phyloP scores from a whole-genome alignment of 2,797 vertebrate genomes.

The Meda fulgida region DNA sequence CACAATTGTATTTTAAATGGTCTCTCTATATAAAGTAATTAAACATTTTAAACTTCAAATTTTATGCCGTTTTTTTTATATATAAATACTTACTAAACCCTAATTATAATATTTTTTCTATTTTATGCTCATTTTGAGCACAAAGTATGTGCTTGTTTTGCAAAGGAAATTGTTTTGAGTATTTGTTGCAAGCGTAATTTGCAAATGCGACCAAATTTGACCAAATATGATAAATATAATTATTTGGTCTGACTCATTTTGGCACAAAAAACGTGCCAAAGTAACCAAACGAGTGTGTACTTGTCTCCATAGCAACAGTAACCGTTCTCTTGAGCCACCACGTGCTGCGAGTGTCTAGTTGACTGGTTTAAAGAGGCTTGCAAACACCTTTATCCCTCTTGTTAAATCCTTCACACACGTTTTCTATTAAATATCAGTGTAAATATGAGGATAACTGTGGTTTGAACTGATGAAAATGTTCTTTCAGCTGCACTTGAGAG shows the following conservation, averaged over 20 bases:
- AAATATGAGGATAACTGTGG: background rate
- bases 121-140: background rate
- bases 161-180: background rate
- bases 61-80: background rate
- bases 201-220: background rate
- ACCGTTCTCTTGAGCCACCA: background rate
- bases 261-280: background rate
- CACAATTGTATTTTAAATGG: background rate
- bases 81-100: background rate
- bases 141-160: background rate
- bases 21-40: background rate
- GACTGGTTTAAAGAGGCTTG: background rate
- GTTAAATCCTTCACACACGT: background rate
- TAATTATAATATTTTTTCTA: background rate
- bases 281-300: background rate
- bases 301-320: constrained; percentile 10
- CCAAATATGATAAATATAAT: background rate
- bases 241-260: background rate
- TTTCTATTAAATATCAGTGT: background rate
- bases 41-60: background rate
- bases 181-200: background rate
- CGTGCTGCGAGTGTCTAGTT: background rate
- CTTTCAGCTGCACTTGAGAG: background rate
- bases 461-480: background rate
- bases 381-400: background rate